phyloP scores from a whole-genome alignment of 2,113 vertebrate genomes.

The Mellivora capensis region DNA sequence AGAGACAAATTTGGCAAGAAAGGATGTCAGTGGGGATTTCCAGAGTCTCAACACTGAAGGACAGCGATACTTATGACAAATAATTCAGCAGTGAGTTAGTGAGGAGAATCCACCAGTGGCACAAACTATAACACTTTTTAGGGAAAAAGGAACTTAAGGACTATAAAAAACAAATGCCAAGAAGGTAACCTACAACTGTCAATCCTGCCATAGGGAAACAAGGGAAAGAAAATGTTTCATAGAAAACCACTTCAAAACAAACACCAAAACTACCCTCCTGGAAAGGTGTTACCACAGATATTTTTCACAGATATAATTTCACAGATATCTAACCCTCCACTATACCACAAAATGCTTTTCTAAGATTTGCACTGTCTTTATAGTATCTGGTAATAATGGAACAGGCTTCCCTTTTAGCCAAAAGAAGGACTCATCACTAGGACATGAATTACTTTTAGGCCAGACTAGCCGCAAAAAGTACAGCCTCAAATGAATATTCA shows the following conservation, averaged over 20 bases:
- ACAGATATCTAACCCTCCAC: not conserved
- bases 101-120: not conserved
- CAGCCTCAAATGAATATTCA: not conserved
- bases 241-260: not conserved
- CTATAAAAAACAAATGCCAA: not conserved
- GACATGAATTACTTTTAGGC: not conserved
- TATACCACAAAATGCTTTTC: not conserved
- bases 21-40: conserved; percentile 47
- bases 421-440: not conserved
- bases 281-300: not conserved
- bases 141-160: not conserved
- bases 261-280: not conserved
- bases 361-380: not conserved
- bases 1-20: conserved; percentile 38
- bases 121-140: not conserved
- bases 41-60: not conserved
- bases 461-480: conserved; percentile 24
- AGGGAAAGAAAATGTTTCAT: not conserved
- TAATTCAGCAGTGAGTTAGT: not conserved
- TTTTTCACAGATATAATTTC: not conserved
- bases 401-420: not conserved
- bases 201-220: not conserved
- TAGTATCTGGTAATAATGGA: not conserved
- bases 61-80: not conserved
- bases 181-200: not conserved